phyloP scores from a whole-genome alignment of 2,797 vertebrate species.

The Rhinogobio ventralis region DNA sequence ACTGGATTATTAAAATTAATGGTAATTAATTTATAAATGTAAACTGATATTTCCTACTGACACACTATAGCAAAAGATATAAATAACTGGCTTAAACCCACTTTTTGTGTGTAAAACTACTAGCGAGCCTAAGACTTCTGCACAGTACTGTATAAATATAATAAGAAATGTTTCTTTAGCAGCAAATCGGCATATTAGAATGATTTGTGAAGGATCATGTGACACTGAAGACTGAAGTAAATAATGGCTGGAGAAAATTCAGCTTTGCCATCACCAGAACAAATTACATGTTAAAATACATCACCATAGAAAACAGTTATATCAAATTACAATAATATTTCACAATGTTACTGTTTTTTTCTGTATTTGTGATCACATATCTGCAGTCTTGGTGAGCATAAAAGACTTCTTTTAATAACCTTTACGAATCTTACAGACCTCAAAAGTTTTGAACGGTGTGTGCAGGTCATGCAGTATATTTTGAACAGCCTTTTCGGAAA shows the following conservation, averaged over 20 bases:
- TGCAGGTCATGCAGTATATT: not conserved
- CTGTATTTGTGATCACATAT: not conserved
- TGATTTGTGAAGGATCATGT: not conserved
- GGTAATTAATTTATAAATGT: no score
- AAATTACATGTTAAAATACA: not conserved
- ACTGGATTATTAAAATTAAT: no score
- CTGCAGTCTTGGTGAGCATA: not conserved
- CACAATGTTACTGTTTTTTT: not conserved
- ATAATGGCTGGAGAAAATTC: not conserved
- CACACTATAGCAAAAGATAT: no score
- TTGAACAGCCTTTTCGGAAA: not conserved
- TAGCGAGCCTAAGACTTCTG: no score
- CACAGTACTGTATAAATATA: not conserved
- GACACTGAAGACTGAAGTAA: not conserved
- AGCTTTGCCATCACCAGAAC: not conserved
- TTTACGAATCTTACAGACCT: not conserved
- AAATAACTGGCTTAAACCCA: no score
- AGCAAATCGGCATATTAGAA: not conserved
- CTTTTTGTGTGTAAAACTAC: no score
- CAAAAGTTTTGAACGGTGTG: not conserved
- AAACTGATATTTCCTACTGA: no score
- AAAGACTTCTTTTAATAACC: not conserved
- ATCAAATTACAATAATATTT: not conserved
- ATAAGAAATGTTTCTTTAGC: not conserved
- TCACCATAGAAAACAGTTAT: not conserved